Base-by-base conservation (phyloP, 1,140 invertebrate species). In the Drosophila sturtevanti region DNA sequence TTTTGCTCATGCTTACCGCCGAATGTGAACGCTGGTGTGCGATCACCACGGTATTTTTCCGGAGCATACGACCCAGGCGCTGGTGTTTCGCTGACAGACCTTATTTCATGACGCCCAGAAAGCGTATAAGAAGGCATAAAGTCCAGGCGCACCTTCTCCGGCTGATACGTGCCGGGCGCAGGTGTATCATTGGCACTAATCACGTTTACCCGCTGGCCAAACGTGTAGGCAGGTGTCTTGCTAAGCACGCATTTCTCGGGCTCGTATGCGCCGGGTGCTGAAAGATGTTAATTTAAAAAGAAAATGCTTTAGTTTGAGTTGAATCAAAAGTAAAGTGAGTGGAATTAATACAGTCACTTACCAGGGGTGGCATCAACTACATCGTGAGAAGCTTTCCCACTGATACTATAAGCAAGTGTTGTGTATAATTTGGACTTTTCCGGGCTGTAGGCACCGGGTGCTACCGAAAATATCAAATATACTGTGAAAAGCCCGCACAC, bases 261-360 rank as follows among this genome's bases (percentile, higher is more conserved):
- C 93, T 95, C 93, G 93, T 98, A 94, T 91, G 95, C 93, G 86
- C 97, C 93, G 77, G 97, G 94, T 73, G 96, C 95, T 35, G 97
- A 11, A 84, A 48, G 1, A 48, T 9, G 9, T 48, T 7, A 41
- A 41, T 0, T 16, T 16, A 5, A 18, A 44, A 16, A 18, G 4
- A 48, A 11, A 21, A 10, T 3, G 0, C 3, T 7, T 48, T 48
- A 48, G 4, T 48, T 18, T 16, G 2, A 4, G n/a, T 65, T 9
- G 11, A 10, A 10, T n/a, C 21, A 6, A 4, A 10, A 0, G 18
- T 6, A 55, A 31, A 4, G 1, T 18, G 11, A 14, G 65, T 59
- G 27, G 18, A 91, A 81, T 94, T 94, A 4, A 93, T 31, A 44
- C 16, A 4, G n/a, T 24, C 10, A 63, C 79, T 74, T 34, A 87